Evolutionary conservation across 2,797 vertebrate genomes (phyloP).

Genomic region (Salarias fasciatus): DNA sequence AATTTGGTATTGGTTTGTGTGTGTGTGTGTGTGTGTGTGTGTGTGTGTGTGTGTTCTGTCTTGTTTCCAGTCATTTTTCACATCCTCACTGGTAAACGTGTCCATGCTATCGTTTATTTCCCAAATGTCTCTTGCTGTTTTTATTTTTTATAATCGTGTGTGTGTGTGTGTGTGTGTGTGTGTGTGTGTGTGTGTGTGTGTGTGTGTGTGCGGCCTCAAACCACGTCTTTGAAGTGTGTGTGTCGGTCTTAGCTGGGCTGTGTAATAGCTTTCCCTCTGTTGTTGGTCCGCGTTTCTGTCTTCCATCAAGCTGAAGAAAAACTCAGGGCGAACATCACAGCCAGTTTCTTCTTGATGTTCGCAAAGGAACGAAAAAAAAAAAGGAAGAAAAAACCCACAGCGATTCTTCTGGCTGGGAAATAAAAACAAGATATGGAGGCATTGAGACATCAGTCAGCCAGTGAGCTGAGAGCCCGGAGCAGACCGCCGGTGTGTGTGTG

Average conservation of each 20-base stretch:
- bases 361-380: constrained; percentile 8
- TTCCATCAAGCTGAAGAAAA: constrained; percentile 48
- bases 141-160: no score
- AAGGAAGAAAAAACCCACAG: not conserved
- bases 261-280: constrained; percentile 2
- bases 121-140: not conserved
- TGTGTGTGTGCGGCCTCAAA: no score
- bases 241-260: no score
- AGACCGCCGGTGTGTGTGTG: no score
- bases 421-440: constrained; percentile 29
- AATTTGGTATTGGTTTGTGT: not conserved
- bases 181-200: no score
- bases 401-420: constrained; percentile 27
- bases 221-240: not conserved
- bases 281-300: constrained; percentile 32
- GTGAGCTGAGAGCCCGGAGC: constrained; percentile 12
- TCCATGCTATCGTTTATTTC: constrained; percentile 19
- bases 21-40: constrained; percentile 20
- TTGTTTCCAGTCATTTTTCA: constrained; percentile 4
- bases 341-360: constrained; percentile 29
- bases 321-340: no score
- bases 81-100: not conserved
- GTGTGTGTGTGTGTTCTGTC: constrained; percentile 15
- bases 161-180: not conserved
- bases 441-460: constrained; percentile 37